A percentile compares a stretch with the other conserved stretches of the same genome.
phyloP scores from a whole-genome alignment of 53 echinoderm and acorn worm genomes.

The Holothuria scabra region DNA sequence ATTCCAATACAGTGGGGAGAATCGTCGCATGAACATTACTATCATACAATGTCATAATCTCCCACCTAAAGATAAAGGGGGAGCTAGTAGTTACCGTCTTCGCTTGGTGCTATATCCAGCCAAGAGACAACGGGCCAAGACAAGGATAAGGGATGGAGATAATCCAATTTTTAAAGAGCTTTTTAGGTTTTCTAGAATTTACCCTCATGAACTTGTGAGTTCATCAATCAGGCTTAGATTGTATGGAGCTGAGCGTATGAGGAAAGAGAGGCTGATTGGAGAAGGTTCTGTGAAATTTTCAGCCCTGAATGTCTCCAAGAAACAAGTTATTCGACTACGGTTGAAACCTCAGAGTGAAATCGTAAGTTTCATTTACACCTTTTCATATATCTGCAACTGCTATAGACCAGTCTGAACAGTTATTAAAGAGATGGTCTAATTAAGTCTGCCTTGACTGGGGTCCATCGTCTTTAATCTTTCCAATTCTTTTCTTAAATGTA shows the following conservation, averaged over 20 bases:
- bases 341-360: slow-evolving; percentile 82
- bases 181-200: slow-evolving; percentile 90
- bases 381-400: background rate
- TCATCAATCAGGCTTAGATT: slow-evolving; percentile 79
- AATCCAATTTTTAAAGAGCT: slow-evolving; percentile 90
- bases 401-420: no score
- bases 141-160: slow-evolving; percentile 85
- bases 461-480: no score
- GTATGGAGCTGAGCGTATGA: slow-evolving; percentile 85
- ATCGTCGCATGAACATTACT: slow-evolving; percentile 88
- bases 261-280: slow-evolving; percentile 92
- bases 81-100: slow-evolving; percentile 79
- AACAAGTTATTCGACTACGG: slow-evolving; percentile 75
- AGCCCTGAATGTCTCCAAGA: slow-evolving; percentile 73
- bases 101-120: slow-evolving; percentile 82
- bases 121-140: slow-evolving; percentile 91
- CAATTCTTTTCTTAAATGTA: no score
- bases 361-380: slow-evolving; percentile 60
- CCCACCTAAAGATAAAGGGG: slow-evolving; percentile 83
- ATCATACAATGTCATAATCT: slow-evolving; percentile 74
- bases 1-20: slow-evolving; percentile 92
- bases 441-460: no score
- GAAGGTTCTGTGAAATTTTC: slow-evolving; percentile 95
- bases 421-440: no score
- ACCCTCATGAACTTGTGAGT: slow-evolving; percentile 92